Conservation (phyloP, 2,888 invertebrate genomes). For the Boloria selene region DNA sequence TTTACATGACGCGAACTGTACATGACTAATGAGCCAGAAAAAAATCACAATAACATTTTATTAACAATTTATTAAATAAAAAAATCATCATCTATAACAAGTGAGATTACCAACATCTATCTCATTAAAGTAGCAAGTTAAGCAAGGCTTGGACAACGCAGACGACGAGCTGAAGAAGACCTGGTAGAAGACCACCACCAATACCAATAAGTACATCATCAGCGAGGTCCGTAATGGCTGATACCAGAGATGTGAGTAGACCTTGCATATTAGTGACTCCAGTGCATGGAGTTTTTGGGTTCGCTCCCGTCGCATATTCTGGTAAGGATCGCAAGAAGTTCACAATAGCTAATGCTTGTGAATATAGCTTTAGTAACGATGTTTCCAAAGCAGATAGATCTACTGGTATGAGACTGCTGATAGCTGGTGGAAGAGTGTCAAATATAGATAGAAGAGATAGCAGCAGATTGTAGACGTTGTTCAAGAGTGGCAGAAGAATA, state of each 20-base stretch:
- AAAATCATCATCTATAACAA: slow-evolving; percentile 32
- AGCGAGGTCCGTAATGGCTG: slow-evolving; percentile 58
- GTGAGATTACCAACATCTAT: slow-evolving; percentile 38
- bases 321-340: slow-evolving; percentile 68
- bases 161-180: slow-evolving; percentile 65
- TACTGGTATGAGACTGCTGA: slow-evolving; percentile 70
- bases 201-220: slow-evolving; percentile 65
- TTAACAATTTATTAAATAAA: slow-evolving; percentile 32
- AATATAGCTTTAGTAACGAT: slow-evolving; percentile 68
- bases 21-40: no score
- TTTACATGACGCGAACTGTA: no score
- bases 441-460: slow-evolving; percentile 73
- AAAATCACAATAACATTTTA: neutral
- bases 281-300: slow-evolving; percentile 59
- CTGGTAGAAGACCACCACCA: slow-evolving; percentile 68
- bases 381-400: slow-evolving; percentile 72
- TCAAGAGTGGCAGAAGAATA: slow-evolving; percentile 69
- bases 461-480: slow-evolving; percentile 76
- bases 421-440: slow-evolving; percentile 69
- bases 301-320: slow-evolving; percentile 69
- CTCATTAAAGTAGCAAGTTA: slow-evolving; percentile 53
- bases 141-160: slow-evolving; percentile 63
- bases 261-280: slow-evolving; percentile 60
- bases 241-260: slow-evolving; percentile 57
- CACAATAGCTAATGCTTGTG: slow-evolving; percentile 72